These are phyloP conservation scores for Cheilosia urbana DNA, from an alignment of 2,888 invertebrate genomes.

Conservation along the genomic window DNA sequence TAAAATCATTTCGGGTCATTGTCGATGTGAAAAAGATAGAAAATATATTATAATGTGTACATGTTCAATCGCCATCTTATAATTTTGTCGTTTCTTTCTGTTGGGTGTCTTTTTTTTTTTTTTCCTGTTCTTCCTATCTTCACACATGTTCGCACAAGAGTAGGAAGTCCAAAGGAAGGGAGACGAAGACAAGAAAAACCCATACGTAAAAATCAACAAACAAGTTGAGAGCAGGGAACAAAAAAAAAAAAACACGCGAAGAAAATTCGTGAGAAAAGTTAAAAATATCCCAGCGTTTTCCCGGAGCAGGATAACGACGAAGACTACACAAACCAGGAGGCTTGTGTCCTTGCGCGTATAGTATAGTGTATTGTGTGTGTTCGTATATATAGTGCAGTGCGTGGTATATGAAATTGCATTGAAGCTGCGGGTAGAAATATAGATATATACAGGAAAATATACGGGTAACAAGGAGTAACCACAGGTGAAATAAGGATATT, in stretches of 20 bases:
- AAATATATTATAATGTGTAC: constrained; percentile 65
- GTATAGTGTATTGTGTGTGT: constrained; percentile 2
- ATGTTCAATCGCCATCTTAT: constrained; percentile 68
- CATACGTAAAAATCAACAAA: constrained; percentile 50
- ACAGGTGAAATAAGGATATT: constrained; percentile 52
- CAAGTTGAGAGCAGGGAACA: constrained; percentile 7
- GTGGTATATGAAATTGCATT: constrained; percentile 30
- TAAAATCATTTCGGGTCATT: constrained; percentile 70
- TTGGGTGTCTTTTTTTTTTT: not conserved
- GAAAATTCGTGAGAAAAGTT: constrained; percentile 61
- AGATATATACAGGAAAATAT: not conserved
- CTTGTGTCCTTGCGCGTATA: constrained; percentile 49
- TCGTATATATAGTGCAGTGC: constrained; percentile 24
- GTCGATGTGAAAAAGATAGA: constrained; percentile 68
- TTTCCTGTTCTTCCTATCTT: not conserved
- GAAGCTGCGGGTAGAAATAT: not conserved
- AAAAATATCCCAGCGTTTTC: constrained; percentile 58
- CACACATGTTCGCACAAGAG: not conserved
- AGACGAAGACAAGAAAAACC: constrained; percentile 12
- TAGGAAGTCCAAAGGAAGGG: not conserved
- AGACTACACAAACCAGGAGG: constrained; percentile 15
- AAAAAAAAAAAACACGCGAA: constrained; percentile 15
- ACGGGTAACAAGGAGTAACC: constrained; percentile 22
- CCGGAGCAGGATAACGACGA: constrained; percentile 35
- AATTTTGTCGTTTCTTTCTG: constrained; percentile 50